A percentile compares a stretch with the other conserved stretches of the same genome.
phyloP scores from a whole-genome alignment of 1,140 invertebrate species.

The Formica exsecta region DNA sequence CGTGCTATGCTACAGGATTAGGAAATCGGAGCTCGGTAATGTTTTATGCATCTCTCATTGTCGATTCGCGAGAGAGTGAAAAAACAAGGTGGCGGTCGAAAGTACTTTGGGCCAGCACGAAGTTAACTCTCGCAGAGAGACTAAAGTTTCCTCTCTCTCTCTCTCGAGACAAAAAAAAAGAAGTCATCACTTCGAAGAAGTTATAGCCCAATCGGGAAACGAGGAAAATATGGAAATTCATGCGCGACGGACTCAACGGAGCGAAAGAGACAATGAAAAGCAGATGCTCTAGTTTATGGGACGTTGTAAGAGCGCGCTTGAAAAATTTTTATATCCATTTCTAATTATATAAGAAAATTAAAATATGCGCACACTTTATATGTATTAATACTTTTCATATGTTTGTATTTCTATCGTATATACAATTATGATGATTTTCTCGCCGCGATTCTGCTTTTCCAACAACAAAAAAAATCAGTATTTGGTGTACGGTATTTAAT shows the following conservation, averaged over 20 bases:
- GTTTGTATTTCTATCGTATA: not conserved
- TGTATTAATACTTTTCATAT: not conserved
- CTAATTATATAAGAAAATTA: slow-evolving; percentile 30
- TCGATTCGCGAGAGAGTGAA: slow-evolving; percentile 39
- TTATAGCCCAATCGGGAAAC: slow-evolving; percentile 49
- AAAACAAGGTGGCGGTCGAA: slow-evolving; percentile 33
- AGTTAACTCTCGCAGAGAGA: slow-evolving; percentile 46
- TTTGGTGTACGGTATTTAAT: not conserved
- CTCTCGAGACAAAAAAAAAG: slow-evolving; percentile 40
- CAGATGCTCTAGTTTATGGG: not conserved
- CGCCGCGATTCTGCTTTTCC: not conserved
- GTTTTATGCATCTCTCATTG: slow-evolving; percentile 56
- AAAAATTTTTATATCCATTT: slow-evolving; percentile 29
- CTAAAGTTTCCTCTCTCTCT: slow-evolving; percentile 49
- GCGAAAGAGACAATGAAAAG: slow-evolving; percentile 33
- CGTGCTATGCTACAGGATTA: slow-evolving; percentile 1
- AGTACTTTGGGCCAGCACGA: slow-evolving; percentile 39
- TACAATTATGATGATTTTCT: not conserved
- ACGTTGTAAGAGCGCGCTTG: not conserved
- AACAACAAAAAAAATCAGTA: not conserved
- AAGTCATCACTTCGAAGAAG: slow-evolving; percentile 42
- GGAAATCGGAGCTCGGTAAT: slow-evolving; percentile 34
- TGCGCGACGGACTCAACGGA: slow-evolving; percentile 43
- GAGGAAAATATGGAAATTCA: slow-evolving; percentile 56
- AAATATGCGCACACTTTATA: not conserved